Conservation (phyloP, 2,888 invertebrate genomes). For the Pollenia labialis region DNA sequence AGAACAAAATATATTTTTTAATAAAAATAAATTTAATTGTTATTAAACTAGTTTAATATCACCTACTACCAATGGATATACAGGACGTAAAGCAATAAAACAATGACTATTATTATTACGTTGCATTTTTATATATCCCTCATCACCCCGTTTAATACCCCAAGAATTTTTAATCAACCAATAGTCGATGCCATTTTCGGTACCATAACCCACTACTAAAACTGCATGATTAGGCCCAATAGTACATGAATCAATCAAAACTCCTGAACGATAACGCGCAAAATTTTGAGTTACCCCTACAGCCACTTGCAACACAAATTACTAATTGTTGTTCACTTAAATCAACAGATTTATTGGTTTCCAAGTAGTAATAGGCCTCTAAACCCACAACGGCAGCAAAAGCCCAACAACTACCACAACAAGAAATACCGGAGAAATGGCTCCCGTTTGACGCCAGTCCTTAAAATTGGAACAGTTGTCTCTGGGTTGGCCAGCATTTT, state of each 20-base stretch:
- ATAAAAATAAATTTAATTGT: too few species aligned
- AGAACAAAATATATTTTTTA: too few species aligned
- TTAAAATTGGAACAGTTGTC: not conserved
- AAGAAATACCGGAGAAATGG: constrained; percentile 90
- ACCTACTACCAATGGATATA: constrained; percentile 33
- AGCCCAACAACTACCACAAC: constrained; percentile 97
- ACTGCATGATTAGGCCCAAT: constrained; percentile 91
- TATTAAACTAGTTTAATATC: too few species aligned
- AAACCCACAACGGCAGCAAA: constrained; percentile 96
- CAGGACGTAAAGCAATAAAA: constrained; percentile 88
- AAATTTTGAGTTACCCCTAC: constrained; percentile 94
- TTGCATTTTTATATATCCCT: constrained; percentile 95
- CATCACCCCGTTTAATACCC: constrained; percentile 90
- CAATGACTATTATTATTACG: constrained; percentile 93
- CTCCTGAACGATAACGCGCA: constrained; percentile 92
- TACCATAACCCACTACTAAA: constrained; percentile 83
- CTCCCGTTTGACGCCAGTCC: constrained; percentile 94
- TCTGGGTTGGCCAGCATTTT: not conserved
- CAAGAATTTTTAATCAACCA: constrained; percentile 91
- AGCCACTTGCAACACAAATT: constrained; percentile 95
- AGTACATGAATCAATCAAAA: constrained; percentile 91
- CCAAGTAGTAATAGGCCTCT: constrained; percentile 95
- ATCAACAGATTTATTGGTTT: constrained; percentile 89
- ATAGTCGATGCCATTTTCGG: constrained; percentile 85
- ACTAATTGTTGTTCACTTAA: constrained; percentile 97